phyloP scores from a whole-genome alignment of 1,140 invertebrate species.

The Brachystomella parvula region DNA sequence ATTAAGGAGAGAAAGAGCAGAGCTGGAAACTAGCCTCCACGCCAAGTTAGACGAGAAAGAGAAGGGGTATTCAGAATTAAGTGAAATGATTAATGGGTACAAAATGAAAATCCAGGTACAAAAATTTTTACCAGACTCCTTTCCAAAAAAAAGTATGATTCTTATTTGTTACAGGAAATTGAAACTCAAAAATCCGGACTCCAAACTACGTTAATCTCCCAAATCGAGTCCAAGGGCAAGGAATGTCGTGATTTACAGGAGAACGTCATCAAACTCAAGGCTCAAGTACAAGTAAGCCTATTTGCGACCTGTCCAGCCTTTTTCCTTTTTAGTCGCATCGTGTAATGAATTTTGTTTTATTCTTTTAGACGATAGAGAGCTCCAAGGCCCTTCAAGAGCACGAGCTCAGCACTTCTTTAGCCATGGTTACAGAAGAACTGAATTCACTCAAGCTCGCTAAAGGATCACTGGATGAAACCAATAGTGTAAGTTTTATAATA shows the following conservation, averaged over 20 bases:
- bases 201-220: background rate
- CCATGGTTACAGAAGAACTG: slow-evolving; percentile 10
- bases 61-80: slow-evolving; percentile 12
- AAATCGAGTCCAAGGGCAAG: slow-evolving; percentile 15
- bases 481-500: slow-evolving; percentile 11
- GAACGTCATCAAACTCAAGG: slow-evolving; percentile 6
- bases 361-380: slow-evolving; percentile 26
- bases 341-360: slow-evolving; percentile 5
- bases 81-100: slow-evolving; percentile 14
- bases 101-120: slow-evolving; percentile 32
- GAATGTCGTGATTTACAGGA: slow-evolving; percentile 16
- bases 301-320: background rate
- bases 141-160: background rate
- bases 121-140: background rate
- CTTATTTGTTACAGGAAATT: background rate
- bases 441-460: slow-evolving; percentile 11
- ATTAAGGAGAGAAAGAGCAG: slow-evolving; percentile 24
- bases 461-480: slow-evolving; percentile 10
- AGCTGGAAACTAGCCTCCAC: slow-evolving; percentile 19
- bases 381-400: slow-evolving; percentile 18
- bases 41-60: slow-evolving; percentile 13
- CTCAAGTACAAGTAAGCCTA: slow-evolving; percentile 9
- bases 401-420: slow-evolving; percentile 14
- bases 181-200: slow-evolving; percentile 6
- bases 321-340: background rate